Evolutionary conservation across 2,797 vertebrate species (phyloP).

Genomic region (Sebastiscus tertius): DNA sequence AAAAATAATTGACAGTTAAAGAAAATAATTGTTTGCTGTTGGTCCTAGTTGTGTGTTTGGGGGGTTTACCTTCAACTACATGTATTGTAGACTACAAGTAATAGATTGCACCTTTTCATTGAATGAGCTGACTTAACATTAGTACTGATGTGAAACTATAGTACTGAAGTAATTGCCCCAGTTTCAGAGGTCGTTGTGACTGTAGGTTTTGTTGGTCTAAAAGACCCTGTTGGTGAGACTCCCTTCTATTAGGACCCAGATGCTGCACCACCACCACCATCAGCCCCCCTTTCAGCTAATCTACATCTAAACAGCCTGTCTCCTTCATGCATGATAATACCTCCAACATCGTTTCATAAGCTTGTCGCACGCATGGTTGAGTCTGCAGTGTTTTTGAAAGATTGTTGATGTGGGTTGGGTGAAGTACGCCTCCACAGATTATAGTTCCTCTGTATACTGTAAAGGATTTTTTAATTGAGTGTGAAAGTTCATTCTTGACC

Average conservation of each 20-base stretch:
- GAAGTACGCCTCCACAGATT: not conserved
- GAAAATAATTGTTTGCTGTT: not conserved
- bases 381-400: conserved; percentile 1
- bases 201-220: not conserved
- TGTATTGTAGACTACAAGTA: not conserved
- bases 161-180: not conserved
- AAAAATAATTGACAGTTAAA: not conserved
- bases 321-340: conserved; percentile 17
- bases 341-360: conserved; percentile 21
- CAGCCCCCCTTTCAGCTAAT: not conserved
- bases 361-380: conserved; percentile 25
- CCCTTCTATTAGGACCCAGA: not conserved
- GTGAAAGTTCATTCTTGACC: not conserved
- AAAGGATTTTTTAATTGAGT: not conserved
- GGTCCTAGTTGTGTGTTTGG: not conserved
- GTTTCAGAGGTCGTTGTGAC: not conserved
- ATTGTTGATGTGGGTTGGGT: not conserved
- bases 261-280: not conserved
- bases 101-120: not conserved
- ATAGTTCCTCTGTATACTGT: not conserved
- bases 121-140: not conserved
- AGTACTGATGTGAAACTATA: not conserved
- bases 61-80: not conserved
- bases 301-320: not conserved
- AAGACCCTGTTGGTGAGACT: conserved; percentile 8